A percentile compares a stretch with the other conserved stretches of the same genome.
phyloP scores from a whole-genome alignment of 2,888 invertebrate species.

The Aleiodes leptofemur region DNA sequence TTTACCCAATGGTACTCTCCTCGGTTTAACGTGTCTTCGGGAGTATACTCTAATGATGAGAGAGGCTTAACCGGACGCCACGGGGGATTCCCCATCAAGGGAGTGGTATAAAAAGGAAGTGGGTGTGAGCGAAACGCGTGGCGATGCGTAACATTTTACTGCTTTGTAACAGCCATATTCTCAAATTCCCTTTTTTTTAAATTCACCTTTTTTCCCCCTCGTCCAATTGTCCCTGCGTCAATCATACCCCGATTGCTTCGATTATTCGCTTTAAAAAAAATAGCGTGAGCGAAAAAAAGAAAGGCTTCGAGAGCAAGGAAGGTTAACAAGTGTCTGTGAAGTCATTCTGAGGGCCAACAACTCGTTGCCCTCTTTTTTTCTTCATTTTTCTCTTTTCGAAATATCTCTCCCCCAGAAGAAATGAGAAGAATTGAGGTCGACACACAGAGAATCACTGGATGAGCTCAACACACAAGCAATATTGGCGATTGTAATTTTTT shows the following conservation, averaged over 20 bases:
- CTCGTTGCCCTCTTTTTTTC: slow-evolving; percentile 43
- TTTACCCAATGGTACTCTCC: background rate
- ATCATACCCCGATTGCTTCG: no score
- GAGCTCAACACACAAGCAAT: slow-evolving; percentile 37
- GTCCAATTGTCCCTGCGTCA: no score
- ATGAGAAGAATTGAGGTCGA: background rate
- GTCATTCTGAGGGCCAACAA: slow-evolving; percentile 46
- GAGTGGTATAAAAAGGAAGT: slow-evolving; percentile 76
- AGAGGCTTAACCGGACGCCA: slow-evolving; percentile 36
- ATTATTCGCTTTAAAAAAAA: background rate
- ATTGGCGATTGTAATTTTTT: slow-evolving; percentile 40
- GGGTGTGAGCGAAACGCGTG: slow-evolving; percentile 74
- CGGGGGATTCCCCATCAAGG: slow-evolving; percentile 58
- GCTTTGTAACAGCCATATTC: slow-evolving; percentile 37
- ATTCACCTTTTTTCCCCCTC: slow-evolving; percentile 43
- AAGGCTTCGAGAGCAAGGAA: slow-evolving; percentile 38
- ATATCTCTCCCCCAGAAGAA: slow-evolving; percentile 25
- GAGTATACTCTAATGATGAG: slow-evolving; percentile 12
- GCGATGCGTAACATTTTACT: slow-evolving; percentile 68
- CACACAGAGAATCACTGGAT: no score
- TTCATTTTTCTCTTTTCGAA: slow-evolving; percentile 5
- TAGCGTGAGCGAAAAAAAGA: background rate
- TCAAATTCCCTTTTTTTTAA: slow-evolving; percentile 28
- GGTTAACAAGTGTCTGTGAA: slow-evolving; percentile 51
- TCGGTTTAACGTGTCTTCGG: slow-evolving; percentile 33